phyloP scores from a whole-genome alignment of 2,888 invertebrate species.

The Pemphredon lugubris region DNA sequence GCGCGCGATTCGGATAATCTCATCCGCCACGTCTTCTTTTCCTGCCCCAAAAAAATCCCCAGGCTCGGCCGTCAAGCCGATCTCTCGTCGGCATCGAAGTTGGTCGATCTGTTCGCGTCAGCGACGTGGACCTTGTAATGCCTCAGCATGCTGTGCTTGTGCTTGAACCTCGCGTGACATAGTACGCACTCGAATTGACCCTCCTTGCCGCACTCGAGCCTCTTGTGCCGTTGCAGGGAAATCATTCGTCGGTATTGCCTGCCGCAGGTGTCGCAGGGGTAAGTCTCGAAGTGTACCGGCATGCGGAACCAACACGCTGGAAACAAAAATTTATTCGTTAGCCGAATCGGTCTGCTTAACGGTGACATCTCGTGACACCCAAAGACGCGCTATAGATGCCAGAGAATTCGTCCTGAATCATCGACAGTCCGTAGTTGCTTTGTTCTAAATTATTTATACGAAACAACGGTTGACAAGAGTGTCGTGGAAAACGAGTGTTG shows the following conservation, averaged over 20 bases:
- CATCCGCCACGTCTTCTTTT: background rate
- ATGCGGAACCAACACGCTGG: constrained; percentile 68
- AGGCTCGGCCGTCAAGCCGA: constrained; percentile 39
- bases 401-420: no score
- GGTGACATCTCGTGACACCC: constrained; percentile 16
- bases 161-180: constrained; percentile 79
- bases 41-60: background rate
- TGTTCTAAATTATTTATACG: no score
- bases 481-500: no score
- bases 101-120: constrained; percentile 27
- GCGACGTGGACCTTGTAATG: constrained; percentile 71
- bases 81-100: constrained; percentile 20
- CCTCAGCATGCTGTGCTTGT: constrained; percentile 76
- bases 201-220: constrained; percentile 82
- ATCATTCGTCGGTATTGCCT: constrained; percentile 74
- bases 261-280: constrained; percentile 75
- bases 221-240: constrained; percentile 80
- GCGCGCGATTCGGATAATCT: background rate
- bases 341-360: background rate
- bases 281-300: constrained; percentile 57
- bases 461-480: no score
- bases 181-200: constrained; percentile 81
- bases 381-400: constrained; percentile 43
- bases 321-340: constrained; percentile 64
- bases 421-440: no score